These are phyloP conservation scores for Pseudeuparius sepicola DNA, from an alignment of 2,888 invertebrate genomes.

Conservation along the genomic window DNA sequence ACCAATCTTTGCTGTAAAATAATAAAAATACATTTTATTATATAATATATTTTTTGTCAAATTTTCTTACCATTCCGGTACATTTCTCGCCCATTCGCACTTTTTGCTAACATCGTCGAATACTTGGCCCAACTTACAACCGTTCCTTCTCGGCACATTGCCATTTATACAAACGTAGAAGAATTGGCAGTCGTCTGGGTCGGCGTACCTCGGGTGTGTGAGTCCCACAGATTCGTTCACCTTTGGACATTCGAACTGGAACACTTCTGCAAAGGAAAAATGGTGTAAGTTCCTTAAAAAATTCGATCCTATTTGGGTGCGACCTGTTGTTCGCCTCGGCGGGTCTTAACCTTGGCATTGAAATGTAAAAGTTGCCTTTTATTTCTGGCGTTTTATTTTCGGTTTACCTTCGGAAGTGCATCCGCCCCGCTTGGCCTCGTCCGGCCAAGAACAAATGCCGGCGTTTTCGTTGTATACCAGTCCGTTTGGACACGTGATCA, in stretches of 20 bases:
- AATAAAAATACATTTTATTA: not conserved
- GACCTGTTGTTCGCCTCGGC: too few relatives aligned
- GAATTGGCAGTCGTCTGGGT: constrained; percentile 82
- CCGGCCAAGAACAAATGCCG: constrained; percentile 88
- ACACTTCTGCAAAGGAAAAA: constrained; percentile 52
- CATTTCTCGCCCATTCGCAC: constrained; percentile 80
- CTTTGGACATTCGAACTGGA: constrained; percentile 72
- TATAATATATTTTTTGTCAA: constrained; percentile 1
- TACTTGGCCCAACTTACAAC: constrained; percentile 81
- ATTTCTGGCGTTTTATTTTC: too few relatives aligned
- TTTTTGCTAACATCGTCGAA: constrained; percentile 70
- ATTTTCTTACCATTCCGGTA: constrained; percentile 75
- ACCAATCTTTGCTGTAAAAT: constrained; percentile 68
- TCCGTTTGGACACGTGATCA: constrained; percentile 80
- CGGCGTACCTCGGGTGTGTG: constrained; percentile 70
- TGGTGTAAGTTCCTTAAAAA: too few relatives aligned
- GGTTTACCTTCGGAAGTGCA: constrained; percentile 74
- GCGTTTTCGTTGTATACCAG: constrained; percentile 81
- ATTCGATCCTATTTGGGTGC: too few relatives aligned
- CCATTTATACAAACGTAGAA: constrained; percentile 91
- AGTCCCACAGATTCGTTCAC: constrained; percentile 62
- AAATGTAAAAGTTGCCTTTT: too few relatives aligned
- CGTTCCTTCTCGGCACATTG: constrained; percentile 70
- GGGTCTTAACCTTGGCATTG: too few relatives aligned
- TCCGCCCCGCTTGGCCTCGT: constrained; percentile 79